These are phyloP conservation scores for Elymnias hypermnestra DNA, from an alignment of 1,140 invertebrate species.

Conservation along the genomic window DNA sequence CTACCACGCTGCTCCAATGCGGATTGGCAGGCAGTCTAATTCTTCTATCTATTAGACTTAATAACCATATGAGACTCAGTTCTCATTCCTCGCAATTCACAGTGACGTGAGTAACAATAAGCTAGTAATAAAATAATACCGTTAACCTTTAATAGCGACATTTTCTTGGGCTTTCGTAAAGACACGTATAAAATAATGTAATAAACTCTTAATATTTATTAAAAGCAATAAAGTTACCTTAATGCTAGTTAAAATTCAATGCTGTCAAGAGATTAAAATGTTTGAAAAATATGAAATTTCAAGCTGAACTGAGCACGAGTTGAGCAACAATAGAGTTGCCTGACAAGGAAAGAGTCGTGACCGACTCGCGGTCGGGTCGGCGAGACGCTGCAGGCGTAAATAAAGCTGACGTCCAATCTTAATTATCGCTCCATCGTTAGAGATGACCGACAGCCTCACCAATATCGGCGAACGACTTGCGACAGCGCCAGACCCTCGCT, in stretches of 20 bases:
- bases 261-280: neutral
- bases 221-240: no score
- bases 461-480: slow-evolving; percentile 65
- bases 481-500: slow-evolving; percentile 40
- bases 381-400: slow-evolving; percentile 67
- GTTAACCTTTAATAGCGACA: no score
- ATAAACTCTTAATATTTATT: no score
- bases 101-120: no score
- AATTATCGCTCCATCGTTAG: slow-evolving; percentile 72
- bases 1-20: no score
- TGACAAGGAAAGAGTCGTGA: slow-evolving; percentile 71
- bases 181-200: no score
- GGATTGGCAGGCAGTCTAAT: no score
- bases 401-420: slow-evolving; percentile 70
- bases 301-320: slow-evolving; percentile 15
- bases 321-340: slow-evolving; percentile 63
- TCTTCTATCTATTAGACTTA: no score
- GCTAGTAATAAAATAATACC: no score
- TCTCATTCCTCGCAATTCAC: no score
- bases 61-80: no score
- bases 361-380: slow-evolving; percentile 53
- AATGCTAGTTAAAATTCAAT: neutral
- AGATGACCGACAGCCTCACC: slow-evolving; percentile 64
- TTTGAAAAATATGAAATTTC: slow-evolving; percentile 22
- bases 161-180: no score